phyloP scores from a whole-genome alignment of 92 coral and sea anemone species.

The Palythoa grandiflora region DNA sequence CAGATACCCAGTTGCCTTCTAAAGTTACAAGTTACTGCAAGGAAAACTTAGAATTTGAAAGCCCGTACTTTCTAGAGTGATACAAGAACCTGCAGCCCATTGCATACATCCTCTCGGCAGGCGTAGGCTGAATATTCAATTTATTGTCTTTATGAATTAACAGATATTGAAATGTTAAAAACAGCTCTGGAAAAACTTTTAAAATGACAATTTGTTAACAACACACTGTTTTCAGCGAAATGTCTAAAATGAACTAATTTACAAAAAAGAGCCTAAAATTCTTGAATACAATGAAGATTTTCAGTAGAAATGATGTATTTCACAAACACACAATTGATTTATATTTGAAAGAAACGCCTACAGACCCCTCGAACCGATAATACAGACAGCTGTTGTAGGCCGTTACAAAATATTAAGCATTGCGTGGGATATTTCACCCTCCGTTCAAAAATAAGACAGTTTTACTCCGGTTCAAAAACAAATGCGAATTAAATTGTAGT shows the following conservation, averaged over 20 bases:
- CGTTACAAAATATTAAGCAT: neutral
- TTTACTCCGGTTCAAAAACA: neutral
- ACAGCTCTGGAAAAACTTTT: too few relatives aligned
- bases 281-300: neutral
- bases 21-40: too few relatives aligned
- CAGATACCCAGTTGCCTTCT: too few relatives aligned
- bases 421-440: conserved; percentile 1
- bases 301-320: neutral
- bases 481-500: neutral
- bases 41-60: too few relatives aligned
- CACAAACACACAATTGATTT: conserved; percentile 6
- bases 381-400: neutral
- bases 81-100: too few relatives aligned
- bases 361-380: neutral
- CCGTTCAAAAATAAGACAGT: neutral
- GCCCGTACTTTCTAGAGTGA: too few relatives aligned
- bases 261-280: neutral
- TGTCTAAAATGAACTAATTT: neutral
- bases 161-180: too few relatives aligned
- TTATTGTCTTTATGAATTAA: too few relatives aligned
- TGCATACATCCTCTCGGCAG: too few relatives aligned
- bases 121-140: too few relatives aligned
- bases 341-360: neutral
- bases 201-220: too few relatives aligned
- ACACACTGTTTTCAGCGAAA: neutral